Conservation (phyloP, 2,888 invertebrate genomes). For the Myopa testacea region DNA sequence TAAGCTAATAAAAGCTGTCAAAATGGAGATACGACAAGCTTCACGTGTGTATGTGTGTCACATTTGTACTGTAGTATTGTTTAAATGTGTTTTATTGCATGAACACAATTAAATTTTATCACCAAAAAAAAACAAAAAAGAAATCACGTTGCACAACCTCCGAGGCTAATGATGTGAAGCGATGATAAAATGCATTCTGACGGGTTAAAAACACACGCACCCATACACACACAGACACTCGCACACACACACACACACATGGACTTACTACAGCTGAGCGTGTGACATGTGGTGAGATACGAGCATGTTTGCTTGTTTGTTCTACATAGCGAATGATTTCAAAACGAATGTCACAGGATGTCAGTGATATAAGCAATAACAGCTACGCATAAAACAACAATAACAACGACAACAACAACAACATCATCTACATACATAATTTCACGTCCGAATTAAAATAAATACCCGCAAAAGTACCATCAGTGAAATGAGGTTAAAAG, state of each 20-base stretch:
- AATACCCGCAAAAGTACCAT: too few species aligned
- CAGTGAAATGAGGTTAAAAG: too few species aligned
- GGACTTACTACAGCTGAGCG: too few species aligned
- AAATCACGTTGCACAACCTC: constrained; percentile 39
- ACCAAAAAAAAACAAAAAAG: background rate
- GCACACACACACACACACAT: background rate
- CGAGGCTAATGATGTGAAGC: constrained; percentile 43
- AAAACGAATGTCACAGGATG: too few species aligned
- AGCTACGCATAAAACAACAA: background rate
- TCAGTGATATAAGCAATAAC: too few species aligned
- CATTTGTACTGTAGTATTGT: background rate
- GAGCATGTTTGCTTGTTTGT: too few species aligned
- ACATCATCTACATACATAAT: background rate
- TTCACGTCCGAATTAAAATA: too few species aligned
- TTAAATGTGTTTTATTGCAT: constrained; percentile 22
- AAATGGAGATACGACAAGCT: constrained; percentile 28
- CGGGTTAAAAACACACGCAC: constrained; percentile 26
- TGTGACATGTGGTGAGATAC: too few species aligned
- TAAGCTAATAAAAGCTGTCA: constrained; percentile 47
- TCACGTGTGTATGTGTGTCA: background rate
- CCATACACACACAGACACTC: background rate
- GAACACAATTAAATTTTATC: constrained; percentile 16
- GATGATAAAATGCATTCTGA: constrained; percentile 38
- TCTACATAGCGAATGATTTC: too few species aligned
- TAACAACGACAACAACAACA: too few species aligned